These are phyloP conservation scores for Zapus hudsonius DNA, from an alignment of 2,113 vertebrate genomes.

Conservation along the genomic window DNA sequence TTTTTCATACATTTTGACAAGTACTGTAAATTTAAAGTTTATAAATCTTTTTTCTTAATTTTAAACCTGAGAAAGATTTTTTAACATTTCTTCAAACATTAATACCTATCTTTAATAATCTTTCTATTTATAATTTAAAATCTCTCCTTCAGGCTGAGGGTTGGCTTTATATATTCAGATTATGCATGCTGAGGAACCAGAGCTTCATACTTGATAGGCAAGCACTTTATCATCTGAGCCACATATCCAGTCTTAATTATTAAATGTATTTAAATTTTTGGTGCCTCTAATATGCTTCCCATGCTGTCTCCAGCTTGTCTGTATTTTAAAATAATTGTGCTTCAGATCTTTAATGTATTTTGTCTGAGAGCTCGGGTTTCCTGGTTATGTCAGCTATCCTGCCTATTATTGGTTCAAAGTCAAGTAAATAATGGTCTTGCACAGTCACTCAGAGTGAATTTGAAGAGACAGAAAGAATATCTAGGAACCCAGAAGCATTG, in stretches of 20 bases:
- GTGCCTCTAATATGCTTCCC: neutral
- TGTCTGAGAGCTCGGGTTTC: neutral
- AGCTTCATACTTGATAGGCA: no score
- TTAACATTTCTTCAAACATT: no score
- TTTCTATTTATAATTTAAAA: no score
- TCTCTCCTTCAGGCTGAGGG: no score
- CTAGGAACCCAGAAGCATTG: neutral
- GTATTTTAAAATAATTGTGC: neutral
- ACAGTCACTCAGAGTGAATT: neutral
- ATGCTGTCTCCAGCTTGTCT: neutral
- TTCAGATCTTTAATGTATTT: neutral
- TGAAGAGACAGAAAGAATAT: neutral
- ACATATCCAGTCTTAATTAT: neutral
- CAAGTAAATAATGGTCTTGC: neutral
- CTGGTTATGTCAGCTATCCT: neutral
- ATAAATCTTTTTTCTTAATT: no score
- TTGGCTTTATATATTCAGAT: no score
- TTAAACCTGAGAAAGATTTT: no score
- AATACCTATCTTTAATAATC: no score
- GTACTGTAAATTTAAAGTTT: no score
- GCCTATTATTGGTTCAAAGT: neutral
- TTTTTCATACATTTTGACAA: no score
- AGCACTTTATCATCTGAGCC: no score
- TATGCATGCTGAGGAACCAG: no score
- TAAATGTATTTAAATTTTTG: neutral